Base-by-base conservation (phyloP, 1,140 invertebrate genomes). In the Leguminivora glycinivorella region DNA sequence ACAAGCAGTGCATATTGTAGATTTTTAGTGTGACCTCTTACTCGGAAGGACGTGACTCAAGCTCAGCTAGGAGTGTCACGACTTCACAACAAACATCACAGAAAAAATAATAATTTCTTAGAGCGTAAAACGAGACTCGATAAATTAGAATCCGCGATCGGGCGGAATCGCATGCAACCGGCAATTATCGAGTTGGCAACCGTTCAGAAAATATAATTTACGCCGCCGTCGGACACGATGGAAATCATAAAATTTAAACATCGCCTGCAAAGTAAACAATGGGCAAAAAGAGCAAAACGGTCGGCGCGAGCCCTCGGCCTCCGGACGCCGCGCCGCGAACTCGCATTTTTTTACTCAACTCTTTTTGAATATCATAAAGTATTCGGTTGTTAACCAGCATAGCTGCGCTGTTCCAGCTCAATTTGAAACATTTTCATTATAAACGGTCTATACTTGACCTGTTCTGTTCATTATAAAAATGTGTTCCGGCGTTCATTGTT, bases 251-350 rank as follows among this genome's bases (percentile, higher is more conserved):
- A 90, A 85, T 84, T 83, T 80, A 84, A 88, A 84, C 81, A 82
- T 83, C 82, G 82, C 78, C 82, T 78, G 83, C 85, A 84, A 89
- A 91, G 83, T 84, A 89, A 91, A 91, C 89, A 91, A 90, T 91
- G 87, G 85, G 78, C 75, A 86, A 88, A 91, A 89, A 84, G 81
- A 87, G 76, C 79, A 79, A 78, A 63, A 80, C 52, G 76, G 73
- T 68, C 69, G 72, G 75, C 75, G 79, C 70, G 75, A 72, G 76
- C 70, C 70, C 68, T 56, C 70, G 72, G 76, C 76, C 80, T 78
- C 82, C 83, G 79, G 83, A 81, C 66, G 76, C 75, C 75, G 75
- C 73, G 79, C 68, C 72, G 78, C 34, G 77, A 75, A 67, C 70
- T 74, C 74, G 66, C 56, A 78, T 80, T 71, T 76, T 76, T 81